Evolutionary conservation across 2,888 invertebrate species (phyloP).

Genomic region (Andricus quercusramuli): DNA sequence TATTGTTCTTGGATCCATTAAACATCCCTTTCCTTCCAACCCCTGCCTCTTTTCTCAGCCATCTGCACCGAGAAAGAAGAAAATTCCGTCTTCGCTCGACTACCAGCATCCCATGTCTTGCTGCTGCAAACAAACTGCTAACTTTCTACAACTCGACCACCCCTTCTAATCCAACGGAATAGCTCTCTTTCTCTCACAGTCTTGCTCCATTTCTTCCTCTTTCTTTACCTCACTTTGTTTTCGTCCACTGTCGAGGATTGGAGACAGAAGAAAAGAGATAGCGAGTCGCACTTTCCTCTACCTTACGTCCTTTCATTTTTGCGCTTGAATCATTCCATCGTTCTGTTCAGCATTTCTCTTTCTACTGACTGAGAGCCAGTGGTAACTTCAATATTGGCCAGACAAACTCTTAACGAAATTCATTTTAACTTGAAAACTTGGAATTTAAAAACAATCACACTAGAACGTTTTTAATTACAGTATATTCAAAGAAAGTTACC

Average conservation of each 20-base stretch:
- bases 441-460: neutral
- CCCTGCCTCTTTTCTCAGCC: slow-evolving; percentile 50
- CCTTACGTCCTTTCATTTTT: neutral
- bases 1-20: slow-evolving; percentile 25
- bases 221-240: slow-evolving; percentile 5
- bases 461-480: no score
- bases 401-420: neutral
- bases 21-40: slow-evolving; percentile 43
- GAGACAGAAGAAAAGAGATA: neutral
- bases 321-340: neutral
- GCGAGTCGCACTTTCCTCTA: neutral
- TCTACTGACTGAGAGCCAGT: neutral
- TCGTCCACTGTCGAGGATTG: neutral
- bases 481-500: no score
- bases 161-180: slow-evolving; percentile 50
- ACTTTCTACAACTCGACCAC: slow-evolving; percentile 57
- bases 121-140: slow-evolving; percentile 57
- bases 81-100: slow-evolving; percentile 53
- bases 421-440: neutral
- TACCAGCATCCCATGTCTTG: slow-evolving; percentile 54
- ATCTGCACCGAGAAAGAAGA: slow-evolving; percentile 48
- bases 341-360: neutral
- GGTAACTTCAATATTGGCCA: neutral
- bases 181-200: neutral
- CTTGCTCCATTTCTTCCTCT: slow-evolving; percentile 5